Conservation (phyloP, 2,888 invertebrate species). For the Diogma glabrata region DNA sequence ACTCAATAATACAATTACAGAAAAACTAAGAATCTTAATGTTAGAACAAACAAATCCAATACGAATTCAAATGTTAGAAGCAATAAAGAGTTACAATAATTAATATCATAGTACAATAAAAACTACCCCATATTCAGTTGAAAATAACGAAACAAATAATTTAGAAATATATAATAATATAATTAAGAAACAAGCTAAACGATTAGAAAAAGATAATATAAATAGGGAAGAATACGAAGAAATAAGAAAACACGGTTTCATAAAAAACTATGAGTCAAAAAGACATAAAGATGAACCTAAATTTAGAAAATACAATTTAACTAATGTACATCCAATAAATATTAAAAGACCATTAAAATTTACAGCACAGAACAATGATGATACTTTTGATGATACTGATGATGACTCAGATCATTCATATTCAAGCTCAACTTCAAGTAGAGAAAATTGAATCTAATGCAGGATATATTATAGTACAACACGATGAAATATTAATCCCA, state of each 20-base stretch:
- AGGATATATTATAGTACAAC: neutral
- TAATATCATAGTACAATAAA: neutral
- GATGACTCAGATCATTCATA: no score
- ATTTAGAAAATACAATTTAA: neutral
- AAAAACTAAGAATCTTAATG: conserved; percentile 6
- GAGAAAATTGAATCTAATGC: neutral
- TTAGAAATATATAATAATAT: neutral
- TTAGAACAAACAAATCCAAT: neutral
- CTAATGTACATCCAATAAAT: neutral
- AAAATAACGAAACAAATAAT: no score
- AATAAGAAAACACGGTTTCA: neutral
- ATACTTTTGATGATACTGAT: neutral
- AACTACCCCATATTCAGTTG: neutral
- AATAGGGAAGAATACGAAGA: neutral
- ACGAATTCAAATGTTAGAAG: neutral
- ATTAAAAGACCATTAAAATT: neutral
- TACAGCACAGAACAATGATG: neutral
- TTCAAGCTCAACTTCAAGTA: neutral
- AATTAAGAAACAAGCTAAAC: neutral
- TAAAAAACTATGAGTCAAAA: neutral
- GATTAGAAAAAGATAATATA: neutral
- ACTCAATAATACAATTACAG: conserved; percentile 6
- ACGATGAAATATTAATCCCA: neutral
- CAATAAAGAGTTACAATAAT: neutral
- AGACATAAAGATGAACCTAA: neutral